These are phyloP conservation scores for Pavo muticus DNA, from an alignment of 2,113 vertebrate species.

Conservation along the genomic window DNA sequence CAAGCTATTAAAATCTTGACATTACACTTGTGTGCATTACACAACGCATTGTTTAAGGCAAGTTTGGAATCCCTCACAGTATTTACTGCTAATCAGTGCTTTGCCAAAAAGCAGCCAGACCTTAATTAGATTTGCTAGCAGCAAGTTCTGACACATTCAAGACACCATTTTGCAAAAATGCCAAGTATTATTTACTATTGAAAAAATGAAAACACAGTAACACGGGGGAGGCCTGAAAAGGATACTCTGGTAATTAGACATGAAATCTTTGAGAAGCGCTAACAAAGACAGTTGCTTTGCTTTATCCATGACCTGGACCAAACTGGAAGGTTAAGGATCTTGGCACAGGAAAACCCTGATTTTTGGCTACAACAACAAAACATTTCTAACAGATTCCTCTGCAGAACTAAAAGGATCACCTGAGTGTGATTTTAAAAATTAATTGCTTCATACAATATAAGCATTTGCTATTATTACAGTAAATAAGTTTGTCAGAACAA, in stretches of 20 bases:
- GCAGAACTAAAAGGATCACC: not conserved
- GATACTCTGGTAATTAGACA: not conserved
- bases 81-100: not conserved
- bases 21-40: not conserved
- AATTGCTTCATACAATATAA: not conserved
- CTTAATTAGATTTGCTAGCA: not conserved
- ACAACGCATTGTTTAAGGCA: not conserved
- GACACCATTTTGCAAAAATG: not conserved
- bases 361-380: slow-evolving; percentile 6
- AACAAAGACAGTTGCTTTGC: not conserved
- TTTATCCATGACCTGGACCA: not conserved
- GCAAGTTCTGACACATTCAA: not conserved
- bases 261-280: not conserved
- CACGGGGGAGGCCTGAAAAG: not conserved
- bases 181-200: not conserved
- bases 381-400: not conserved
- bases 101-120: not conserved
- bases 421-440: not conserved
- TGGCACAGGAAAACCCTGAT: not conserved
- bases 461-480: slow-evolving; percentile 22
- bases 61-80: not conserved
- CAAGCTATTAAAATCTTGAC: not conserved
- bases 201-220: not conserved
- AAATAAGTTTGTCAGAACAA: slow-evolving; percentile 39
- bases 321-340: not conserved